Evolutionary conservation across 2,888 invertebrate species (phyloP), one percentile per base, ranked within the genome.

Genomic region (Lasioglossum malachurum): DNA sequence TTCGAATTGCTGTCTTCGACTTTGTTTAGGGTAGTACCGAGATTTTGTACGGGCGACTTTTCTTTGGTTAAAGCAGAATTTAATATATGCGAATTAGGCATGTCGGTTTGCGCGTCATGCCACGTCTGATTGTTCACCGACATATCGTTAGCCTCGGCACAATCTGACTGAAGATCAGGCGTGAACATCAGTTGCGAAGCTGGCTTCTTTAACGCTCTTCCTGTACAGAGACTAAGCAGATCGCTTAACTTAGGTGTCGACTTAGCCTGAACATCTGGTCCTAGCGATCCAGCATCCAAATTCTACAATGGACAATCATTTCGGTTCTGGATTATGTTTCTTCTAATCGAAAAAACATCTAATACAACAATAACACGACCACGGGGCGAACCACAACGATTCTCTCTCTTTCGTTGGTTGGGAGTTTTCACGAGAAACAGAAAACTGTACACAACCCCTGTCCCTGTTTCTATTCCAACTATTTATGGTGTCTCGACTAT

Each of bases 91-190:
- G 94, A 93, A 84, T 93, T 94, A 89, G 93, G 87, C 90, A 92
- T 90, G 90, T 94, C 93, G 80, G 88, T 93, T 92, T 94, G 93
- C 80, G 92, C 91, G 84, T 84, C 93, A 89, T 92, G 93, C 94
- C 94, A 95, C 87, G 93, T 92, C 85, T 94, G 93, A 83, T 91
- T 91, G 86, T 92, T 93, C 87, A 89, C 92, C 90, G 92, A 89
- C 91, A 92, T 93, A 91, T 93, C 94, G 73, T 92, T 93, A 90
- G 92, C 92, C 86, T 94, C 95, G 78, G 94, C 95, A 89, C 94
- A 94, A 84, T 94, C 94, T 87, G 94, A 94, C 90, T 94, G 94
- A 92, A 95, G 94, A 84, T 94, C 94, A 87, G 94, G 93, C 87
- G 93, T 94, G 87, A 94, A 91, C 89, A 91, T 93, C 82, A 93